phyloP scores from a whole-genome alignment of 1,140 invertebrate species.

The Diachasma alloeum region DNA sequence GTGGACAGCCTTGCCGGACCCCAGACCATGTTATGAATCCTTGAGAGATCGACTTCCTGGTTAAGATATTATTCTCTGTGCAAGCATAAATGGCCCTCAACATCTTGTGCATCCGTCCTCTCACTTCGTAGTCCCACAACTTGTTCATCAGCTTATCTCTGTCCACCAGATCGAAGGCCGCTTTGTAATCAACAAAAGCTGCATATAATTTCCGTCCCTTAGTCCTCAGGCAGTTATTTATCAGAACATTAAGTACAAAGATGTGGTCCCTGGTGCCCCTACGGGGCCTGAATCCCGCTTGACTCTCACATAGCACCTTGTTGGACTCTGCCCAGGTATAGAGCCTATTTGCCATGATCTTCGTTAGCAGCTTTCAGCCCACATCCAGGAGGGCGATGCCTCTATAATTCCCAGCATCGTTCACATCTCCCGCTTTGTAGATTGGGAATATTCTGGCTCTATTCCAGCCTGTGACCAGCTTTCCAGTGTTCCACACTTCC shows the following conservation, averaged over 20 bases:
- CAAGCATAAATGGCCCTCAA: neutral
- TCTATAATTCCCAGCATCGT: slow-evolving; percentile 24
- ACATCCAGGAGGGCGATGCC: slow-evolving; percentile 23
- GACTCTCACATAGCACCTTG: too few relatives aligned
- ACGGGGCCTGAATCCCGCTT: slow-evolving; percentile 17
- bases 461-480: too few relatives aligned
- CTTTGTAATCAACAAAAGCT: slow-evolving; percentile 20
- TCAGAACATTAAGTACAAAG: slow-evolving; percentile 4
- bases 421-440: too few relatives aligned
- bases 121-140: neutral
- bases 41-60: neutral
- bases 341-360: slow-evolving; percentile 26
- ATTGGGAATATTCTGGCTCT: too few relatives aligned
- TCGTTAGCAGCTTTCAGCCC: slow-evolving; percentile 29
- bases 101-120: neutral
- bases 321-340: neutral
- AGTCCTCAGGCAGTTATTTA: neutral
- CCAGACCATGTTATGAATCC: neutral
- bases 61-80: neutral
- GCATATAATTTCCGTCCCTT: neutral
- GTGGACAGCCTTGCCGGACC: neutral
- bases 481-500: too few relatives aligned
- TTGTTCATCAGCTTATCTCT: neutral
- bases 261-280: slow-evolving; percentile 26
- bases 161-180: neutral